Evolutionary conservation across 2,888 invertebrate species (phyloP).

Genomic region (Drosophila subquinaria): DNA sequence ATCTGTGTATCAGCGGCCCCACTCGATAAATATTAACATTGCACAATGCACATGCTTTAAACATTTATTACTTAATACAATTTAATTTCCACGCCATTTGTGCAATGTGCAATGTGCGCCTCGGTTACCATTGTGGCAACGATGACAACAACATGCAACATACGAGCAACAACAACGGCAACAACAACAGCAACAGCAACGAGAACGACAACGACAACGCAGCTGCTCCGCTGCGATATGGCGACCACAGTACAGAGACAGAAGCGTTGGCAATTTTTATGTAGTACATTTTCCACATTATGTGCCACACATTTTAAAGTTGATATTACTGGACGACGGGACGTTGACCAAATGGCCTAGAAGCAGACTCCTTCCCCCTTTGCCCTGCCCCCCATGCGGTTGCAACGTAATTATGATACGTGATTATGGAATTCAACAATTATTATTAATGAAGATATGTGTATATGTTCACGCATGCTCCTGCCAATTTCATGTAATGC

Average conservation of each 20-base stretch:
- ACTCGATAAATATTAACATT: constrained; percentile 46
- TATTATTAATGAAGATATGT: constrained; percentile 60
- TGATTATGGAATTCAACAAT: constrained; percentile 60
- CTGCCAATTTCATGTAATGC: constrained; percentile 19
- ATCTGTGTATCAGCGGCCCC: background rate
- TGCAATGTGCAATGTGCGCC: constrained; percentile 47
- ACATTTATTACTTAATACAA: constrained; percentile 71
- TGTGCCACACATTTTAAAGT: constrained; percentile 39
- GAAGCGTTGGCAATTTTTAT: constrained; percentile 6
- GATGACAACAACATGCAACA: constrained; percentile 40
- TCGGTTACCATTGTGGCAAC: constrained; percentile 51
- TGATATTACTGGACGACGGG: constrained; percentile 19
- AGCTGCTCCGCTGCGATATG: constrained; percentile 36
- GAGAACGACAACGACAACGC: constrained; percentile 15
- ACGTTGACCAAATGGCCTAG: constrained; percentile 39
- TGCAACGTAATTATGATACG: constrained; percentile 33
- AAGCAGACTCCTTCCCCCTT: background rate
- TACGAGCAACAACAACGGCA: constrained; percentile 2
- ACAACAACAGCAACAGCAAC: constrained; percentile 21
- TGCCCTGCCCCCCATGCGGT: background rate
- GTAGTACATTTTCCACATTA: constrained; percentile 34
- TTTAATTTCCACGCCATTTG: constrained; percentile 69
- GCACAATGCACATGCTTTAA: constrained; percentile 57
- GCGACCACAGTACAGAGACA: constrained; percentile 44
- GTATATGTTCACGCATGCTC: constrained; percentile 32